Evolutionary conservation across 2,113 vertebrate genomes (phyloP), one percentile per base, ranked within the genome.

Genomic region (Genyomyrus donnyi): DNA sequence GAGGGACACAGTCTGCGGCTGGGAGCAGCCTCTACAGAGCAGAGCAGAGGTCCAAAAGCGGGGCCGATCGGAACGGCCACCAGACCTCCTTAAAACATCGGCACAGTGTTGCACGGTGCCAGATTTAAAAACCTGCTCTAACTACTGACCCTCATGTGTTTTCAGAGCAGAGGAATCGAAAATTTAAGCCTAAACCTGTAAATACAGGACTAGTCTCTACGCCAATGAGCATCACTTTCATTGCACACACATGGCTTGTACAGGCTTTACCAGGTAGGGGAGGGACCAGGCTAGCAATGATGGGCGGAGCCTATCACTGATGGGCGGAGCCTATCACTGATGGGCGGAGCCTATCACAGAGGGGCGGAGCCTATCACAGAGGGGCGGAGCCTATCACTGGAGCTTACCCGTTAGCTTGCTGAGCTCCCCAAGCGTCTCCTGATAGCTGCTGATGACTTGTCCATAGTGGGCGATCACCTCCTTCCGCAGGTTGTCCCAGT

Each of bases 401-500:
- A 45, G 53, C 15, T 89, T 94, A 99, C 98, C 98, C 92, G 97
- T 96, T 15, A 97, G 96, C 92, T 98, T 99, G 88, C 95, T 97
- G 74, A 99, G 96, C 91, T 99, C 98, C 27, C 96, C 94, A 88
- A 99, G 96, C 24, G 96, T 99, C 88, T 98, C 97, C 94, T 98
- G 97, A 93, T 99, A 99, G 93, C 96, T 92, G 89, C 91, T 95
- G 94, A 99, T 93, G 96, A 99, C 96, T 92, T 98, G 98, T 88
- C 97, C 96, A 89, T 98, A 99, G 93, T 98, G 97, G 87, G 96
- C 94, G 88, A 98, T 97, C 90, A 99, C 98, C 89, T 97, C 99
- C 93, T 95, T 98, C 88, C 98, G 95, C 90, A 99, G 94, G 91
- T 98, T 98, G 95, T 99, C 98, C 98, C 98, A 99, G 92, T 99